phyloP scores from a whole-genome alignment of 2,113 vertebrate species.

The Neodon shergylaensis region DNA sequence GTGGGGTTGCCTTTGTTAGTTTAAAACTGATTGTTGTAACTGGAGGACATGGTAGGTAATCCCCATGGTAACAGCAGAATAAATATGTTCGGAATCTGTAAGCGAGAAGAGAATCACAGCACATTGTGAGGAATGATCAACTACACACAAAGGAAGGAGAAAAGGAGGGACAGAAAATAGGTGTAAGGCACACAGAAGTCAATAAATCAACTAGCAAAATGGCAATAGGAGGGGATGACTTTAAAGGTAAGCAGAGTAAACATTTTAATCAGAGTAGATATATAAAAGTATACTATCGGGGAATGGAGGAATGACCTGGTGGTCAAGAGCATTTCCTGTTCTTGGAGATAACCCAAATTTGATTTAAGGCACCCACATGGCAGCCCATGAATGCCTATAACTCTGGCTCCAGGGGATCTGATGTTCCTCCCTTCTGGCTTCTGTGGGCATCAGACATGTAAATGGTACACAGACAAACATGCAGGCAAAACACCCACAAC shows the following conservation, averaged over 20 bases:
- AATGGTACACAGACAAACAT: background rate
- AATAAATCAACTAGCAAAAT: background rate
- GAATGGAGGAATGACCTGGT: background rate
- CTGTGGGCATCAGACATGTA: background rate
- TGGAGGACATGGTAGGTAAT: slow-evolving; percentile 15
- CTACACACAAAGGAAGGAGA: background rate
- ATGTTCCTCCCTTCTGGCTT: background rate
- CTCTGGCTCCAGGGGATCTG: too few relatives aligned
- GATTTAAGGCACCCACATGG: background rate
- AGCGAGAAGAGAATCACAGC: slow-evolving; percentile 1
- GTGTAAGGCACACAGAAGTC: background rate
- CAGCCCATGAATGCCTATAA: background rate
- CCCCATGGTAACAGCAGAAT: slow-evolving; percentile 8
- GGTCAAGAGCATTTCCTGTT: background rate
- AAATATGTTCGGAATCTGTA: background rate
- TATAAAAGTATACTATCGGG: background rate
- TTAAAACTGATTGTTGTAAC: slow-evolving; percentile 9
- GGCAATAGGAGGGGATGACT: background rate
- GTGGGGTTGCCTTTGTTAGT: background rate
- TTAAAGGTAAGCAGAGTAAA: background rate
- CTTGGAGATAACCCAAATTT: background rate
- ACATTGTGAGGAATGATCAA: background rate
- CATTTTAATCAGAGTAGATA: background rate
- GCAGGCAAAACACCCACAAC: background rate
- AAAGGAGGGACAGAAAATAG: background rate